Base-by-base conservation (phyloP, 2,888 invertebrate species). In the Hyposoter dolosus region DNA sequence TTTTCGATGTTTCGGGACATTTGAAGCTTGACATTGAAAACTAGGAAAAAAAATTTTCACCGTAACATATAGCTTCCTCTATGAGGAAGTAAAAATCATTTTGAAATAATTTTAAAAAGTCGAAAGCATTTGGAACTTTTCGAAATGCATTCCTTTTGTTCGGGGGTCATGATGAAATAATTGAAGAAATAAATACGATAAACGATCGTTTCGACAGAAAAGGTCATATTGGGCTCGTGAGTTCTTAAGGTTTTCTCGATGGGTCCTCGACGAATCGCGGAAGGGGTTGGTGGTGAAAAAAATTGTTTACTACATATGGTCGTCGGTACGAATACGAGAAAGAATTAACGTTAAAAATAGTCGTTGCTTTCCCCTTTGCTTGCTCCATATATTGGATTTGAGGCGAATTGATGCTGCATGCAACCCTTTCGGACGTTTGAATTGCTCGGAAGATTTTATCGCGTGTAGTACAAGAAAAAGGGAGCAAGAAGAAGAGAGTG, bases 391-490 rank as follows among this genome's bases (percentile, higher is more conserved):
- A 63, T 53, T 50, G n/a, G 53, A 50, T 40, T 45, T 15, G 28
- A 43, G 69, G 60, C 32, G 45, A 28, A 71, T 63, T 75, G 69
- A 69, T 40, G 71, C 71, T 56, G 53, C 71, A 7, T 77, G 66
- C 85, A 74, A 85, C 82, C 85, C 85, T 81, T 68, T 82, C 69
- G 79, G 79, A 80, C 71, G 45, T 74, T 66, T 60, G 82, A 45
- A 69, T 53, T 28, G 50, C 50, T 75, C 76, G 43, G 56, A 76
- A 85, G 85, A 85, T 85, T 80, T 83, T 79, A 85, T 85, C 85
- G 71, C 63, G 60, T 35, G 56, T 47, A 17, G 43, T 56, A 63
- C 45, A n/a, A 45, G 23, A 80, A 56, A 66, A n/a, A 65, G 60
- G 35, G 65, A 12, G 50, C 32, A 28, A 63, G 69, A 53, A 66